Conservation (phyloP, 1,140 invertebrate species). For the Drosophila biarmipes region DNA sequence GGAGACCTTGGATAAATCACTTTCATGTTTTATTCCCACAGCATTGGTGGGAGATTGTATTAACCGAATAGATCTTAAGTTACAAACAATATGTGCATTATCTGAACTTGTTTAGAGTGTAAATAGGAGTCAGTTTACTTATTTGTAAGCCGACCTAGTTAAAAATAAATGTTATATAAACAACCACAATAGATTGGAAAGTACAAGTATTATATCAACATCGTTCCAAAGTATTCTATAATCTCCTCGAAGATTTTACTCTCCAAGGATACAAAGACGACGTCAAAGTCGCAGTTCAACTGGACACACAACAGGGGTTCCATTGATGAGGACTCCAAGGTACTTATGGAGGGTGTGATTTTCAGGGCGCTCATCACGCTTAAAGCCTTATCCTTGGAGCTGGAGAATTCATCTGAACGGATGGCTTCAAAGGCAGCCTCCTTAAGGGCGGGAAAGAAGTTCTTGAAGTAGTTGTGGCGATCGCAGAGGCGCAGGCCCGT, state of each 20-base stretch:
- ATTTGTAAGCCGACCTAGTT: slow-evolving; percentile 30
- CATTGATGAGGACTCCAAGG: slow-evolving; percentile 7
- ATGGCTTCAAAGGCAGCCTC: slow-evolving; percentile 40
- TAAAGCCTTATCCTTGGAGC: slow-evolving; percentile 11
- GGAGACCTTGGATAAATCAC: slow-evolving; percentile 47
- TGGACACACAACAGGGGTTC: slow-evolving; percentile 52
- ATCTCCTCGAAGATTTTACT: slow-evolving; percentile 44
- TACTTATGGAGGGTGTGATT: slow-evolving; percentile 21
- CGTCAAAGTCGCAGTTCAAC: slow-evolving; percentile 63
- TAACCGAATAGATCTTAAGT: slow-evolving; percentile 32
- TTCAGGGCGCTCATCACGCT: slow-evolving; percentile 54
- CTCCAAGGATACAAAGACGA: slow-evolving; percentile 52
- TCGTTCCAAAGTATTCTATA: slow-evolving; percentile 49
- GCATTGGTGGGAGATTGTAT: slow-evolving; percentile 20
- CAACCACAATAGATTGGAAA: neutral
- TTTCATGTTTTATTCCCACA: slow-evolving; percentile 14
- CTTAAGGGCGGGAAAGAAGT: slow-evolving; percentile 55
- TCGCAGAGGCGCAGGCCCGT: slow-evolving; percentile 50
- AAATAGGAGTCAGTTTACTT: slow-evolving; percentile 43
- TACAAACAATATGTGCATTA: slow-evolving; percentile 43
- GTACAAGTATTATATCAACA: slow-evolving; percentile 45
- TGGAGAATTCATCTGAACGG: slow-evolving; percentile 6
- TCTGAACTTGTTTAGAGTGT: slow-evolving; percentile 40
- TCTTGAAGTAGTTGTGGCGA: slow-evolving; percentile 79
- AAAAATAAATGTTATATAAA: slow-evolving; percentile 54